phyloP scores from a whole-genome alignment of 2,113 vertebrate species.

The Ginglymostoma cirratum region DNA sequence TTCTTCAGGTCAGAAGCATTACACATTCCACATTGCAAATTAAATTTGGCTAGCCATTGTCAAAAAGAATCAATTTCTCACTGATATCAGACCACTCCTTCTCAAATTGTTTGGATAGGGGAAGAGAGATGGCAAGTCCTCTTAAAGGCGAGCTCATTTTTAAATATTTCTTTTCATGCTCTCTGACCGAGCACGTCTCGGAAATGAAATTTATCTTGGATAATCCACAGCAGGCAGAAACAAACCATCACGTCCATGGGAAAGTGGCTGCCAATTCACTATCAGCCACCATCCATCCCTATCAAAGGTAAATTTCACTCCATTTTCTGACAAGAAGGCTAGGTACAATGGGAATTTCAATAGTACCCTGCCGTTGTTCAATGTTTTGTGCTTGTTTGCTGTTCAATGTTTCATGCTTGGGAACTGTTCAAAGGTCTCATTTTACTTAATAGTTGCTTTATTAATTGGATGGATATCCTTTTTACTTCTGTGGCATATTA shows the following conservation, averaged over 20 bases:
- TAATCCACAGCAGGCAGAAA: background rate
- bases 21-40: background rate
- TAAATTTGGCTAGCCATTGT: background rate
- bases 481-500: conserved; percentile 14
- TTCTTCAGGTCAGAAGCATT: background rate
- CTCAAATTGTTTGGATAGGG: background rate
- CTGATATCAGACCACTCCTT: background rate
- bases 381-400: no score
- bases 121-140: background rate
- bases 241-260: background rate
- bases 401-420: no score
- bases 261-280: background rate
- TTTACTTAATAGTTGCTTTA: background rate
- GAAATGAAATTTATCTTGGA: background rate
- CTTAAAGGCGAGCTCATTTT: background rate
- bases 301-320: background rate
- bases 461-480: conserved; percentile 2
- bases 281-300: background rate
- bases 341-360: background rate
- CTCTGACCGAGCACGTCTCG: no score
- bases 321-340: background rate
- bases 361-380: background rate
- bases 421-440: background rate
- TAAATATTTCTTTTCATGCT: background rate
- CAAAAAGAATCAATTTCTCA: background rate